Evolutionary conservation across 1,140 invertebrate species (phyloP).

Genomic region (Hylyphantes graminicola): DNA sequence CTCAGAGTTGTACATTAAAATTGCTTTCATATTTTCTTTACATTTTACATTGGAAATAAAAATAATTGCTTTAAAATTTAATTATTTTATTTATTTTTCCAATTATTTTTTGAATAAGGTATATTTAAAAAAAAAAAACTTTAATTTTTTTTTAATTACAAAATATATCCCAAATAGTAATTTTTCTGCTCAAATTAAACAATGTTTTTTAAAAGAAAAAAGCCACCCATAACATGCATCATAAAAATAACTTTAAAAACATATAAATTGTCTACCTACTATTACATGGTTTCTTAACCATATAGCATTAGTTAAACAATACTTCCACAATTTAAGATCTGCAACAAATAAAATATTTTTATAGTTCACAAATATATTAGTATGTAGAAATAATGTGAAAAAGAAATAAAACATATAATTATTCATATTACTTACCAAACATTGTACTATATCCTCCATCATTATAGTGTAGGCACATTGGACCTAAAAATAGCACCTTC

Average conservation of each 20-base stretch:
- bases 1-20: too few species aligned
- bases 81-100: too few species aligned
- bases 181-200: too few species aligned
- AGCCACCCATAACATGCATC: too few species aligned
- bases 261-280: conserved; percentile 63
- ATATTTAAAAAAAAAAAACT: too few species aligned
- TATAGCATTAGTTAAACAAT: conserved; percentile 78
- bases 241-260: neutral
- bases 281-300: conserved; percentile 91
- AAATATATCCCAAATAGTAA: too few species aligned
- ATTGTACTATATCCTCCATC: conserved; percentile 57
- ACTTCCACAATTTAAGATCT: conserved; percentile 83
- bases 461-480: conserved; percentile 75
- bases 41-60: too few species aligned
- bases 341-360: conserved; percentile 61
- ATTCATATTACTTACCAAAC: conserved; percentile 45
- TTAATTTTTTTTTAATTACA: too few species aligned
- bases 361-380: conserved; percentile 40
- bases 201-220: neutral
- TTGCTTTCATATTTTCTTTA: too few species aligned
- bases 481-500: conserved; percentile 82
- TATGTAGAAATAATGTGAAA: neutral
- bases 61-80: too few species aligned
- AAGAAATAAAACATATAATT: conserved; percentile 1
- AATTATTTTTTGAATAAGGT: too few species aligned